Conservation (phyloP, 2,113 vertebrate species). For the Onychorhynchus coronatus region DNA sequence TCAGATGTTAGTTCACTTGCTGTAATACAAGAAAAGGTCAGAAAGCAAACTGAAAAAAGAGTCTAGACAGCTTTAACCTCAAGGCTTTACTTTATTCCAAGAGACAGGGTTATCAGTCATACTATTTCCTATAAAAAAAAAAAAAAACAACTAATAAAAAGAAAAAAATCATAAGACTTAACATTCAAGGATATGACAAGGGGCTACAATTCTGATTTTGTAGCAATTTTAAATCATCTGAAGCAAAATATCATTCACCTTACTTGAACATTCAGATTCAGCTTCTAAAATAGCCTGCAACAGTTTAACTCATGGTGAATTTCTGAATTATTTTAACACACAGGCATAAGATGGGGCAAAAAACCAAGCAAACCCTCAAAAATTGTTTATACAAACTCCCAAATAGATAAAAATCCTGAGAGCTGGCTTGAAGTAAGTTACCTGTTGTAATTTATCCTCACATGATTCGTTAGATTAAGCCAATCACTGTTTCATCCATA, state of each 20-base stretch:
- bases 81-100: constrained; percentile 42
- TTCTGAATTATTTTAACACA: neutral
- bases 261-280: neutral
- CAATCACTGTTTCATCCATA: neutral
- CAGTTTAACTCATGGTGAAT: neutral
- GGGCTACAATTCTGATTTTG: neutral
- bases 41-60: constrained; percentile 53
- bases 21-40: constrained; percentile 65
- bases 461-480: neutral
- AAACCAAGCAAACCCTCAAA: neutral
- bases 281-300: neutral
- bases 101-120: constrained; percentile 32
- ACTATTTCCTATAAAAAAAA: constrained; percentile 30
- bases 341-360: neutral
- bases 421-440: neutral
- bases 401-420: neutral
- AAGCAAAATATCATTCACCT: constrained; percentile 7
- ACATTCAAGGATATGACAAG: constrained; percentile 51
- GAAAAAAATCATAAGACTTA: constrained; percentile 26
- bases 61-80: constrained; percentile 26
- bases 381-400: neutral
- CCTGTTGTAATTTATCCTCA: neutral
- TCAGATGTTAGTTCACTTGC: constrained; percentile 39
- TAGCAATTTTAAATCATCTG: neutral
- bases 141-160: constrained; percentile 26